Evolutionary conservation across 2,888 invertebrate genomes (phyloP).

Genomic region (Ephialtes manifestator): DNA sequence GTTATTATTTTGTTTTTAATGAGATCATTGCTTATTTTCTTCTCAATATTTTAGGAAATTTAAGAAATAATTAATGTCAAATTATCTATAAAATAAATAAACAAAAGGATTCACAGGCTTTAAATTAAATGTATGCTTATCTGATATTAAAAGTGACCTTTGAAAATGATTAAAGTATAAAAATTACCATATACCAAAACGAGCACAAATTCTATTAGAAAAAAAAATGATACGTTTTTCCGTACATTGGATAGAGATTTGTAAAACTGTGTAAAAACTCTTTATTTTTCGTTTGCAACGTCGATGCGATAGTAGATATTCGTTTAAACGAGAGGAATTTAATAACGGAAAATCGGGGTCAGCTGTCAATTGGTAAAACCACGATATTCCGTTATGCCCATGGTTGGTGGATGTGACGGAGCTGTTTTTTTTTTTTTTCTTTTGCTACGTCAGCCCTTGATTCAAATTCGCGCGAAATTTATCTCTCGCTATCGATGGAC

Average conservation of each 20-base stretch:
- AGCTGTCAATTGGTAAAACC: slow-evolving; percentile 54
- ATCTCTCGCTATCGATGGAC: slow-evolving; percentile 18
- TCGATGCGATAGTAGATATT: slow-evolving; percentile 1
- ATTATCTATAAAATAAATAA: too few relatives aligned
- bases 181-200: not conserved
- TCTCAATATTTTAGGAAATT: too few relatives aligned
- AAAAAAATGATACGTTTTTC: not conserved
- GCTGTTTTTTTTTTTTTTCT: slow-evolving; percentile 52
- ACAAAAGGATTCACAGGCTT: too few relatives aligned
- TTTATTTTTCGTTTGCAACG: not conserved
- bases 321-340: slow-evolving; percentile 55
- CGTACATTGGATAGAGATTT: not conserved
- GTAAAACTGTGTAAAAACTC: not conserved
- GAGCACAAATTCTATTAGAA: not conserved
- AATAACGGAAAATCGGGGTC: slow-evolving; percentile 64
- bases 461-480: slow-evolving; percentile 43
- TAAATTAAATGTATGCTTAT: too few relatives aligned
- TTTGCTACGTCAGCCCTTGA: slow-evolving; percentile 41
- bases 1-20: too few relatives aligned
- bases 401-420: slow-evolving; percentile 21
- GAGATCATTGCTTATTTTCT: too few relatives aligned
- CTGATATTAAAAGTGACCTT: too few relatives aligned
- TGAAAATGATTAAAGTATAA: too few relatives aligned
- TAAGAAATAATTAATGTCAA: too few relatives aligned
- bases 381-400: slow-evolving; percentile 27